Evolutionary conservation across 1,140 invertebrate species (phyloP).

Genomic region (Temnothorax curvispinosus): DNA sequence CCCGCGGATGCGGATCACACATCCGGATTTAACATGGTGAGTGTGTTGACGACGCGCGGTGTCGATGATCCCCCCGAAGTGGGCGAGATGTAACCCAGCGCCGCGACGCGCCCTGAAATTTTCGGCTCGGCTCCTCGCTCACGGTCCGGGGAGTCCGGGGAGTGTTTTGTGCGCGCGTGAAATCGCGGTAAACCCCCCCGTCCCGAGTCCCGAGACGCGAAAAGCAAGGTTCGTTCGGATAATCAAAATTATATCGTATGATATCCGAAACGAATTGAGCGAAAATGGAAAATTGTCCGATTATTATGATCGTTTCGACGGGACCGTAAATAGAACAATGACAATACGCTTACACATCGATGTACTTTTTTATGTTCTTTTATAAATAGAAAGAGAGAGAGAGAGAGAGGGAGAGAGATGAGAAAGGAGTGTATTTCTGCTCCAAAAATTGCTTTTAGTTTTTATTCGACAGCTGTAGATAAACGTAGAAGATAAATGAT

Average conservation of each 20-base stretch:
- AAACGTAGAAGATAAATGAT: neutral
- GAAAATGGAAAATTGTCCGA: neutral
- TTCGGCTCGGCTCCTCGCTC: neutral
- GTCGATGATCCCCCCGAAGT: neutral
- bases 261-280: neutral
- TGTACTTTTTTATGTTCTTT: neutral
- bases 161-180: neutral
- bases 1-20: neutral
- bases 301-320: neutral
- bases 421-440: neutral
- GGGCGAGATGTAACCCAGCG: conserved; percentile 1
- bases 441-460: neutral
- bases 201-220: too few species aligned
- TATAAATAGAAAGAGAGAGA: neutral
- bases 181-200: neutral
- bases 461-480: neutral
- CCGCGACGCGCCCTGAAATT: conserved; percentile 33
- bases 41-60: neutral
- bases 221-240: neutral
- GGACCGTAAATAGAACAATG: neutral
- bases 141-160: too few species aligned
- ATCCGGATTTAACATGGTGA: conserved; percentile 22
- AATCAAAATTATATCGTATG: neutral
- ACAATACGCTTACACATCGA: neutral
- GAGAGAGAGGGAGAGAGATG: neutral